Conservation (phyloP, 1,140 invertebrate species). For the Melitaea cinxia region DNA sequence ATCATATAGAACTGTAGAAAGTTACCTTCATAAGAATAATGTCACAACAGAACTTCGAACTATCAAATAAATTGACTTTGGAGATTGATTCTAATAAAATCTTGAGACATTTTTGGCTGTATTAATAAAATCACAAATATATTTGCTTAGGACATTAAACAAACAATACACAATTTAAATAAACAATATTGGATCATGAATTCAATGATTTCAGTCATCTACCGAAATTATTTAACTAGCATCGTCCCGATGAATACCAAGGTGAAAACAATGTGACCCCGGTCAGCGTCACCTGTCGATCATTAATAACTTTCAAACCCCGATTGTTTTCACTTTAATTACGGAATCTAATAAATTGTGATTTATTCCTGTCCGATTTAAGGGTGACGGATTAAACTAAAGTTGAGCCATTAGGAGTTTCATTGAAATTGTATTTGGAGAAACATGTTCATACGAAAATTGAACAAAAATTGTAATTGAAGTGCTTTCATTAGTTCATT, state of each 20-base stretch:
- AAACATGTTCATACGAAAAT: background rate
- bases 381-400: background rate
- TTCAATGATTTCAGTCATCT: background rate
- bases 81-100: too few species aligned
- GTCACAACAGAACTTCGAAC: too few species aligned
- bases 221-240: background rate
- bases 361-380: constrained; percentile 4
- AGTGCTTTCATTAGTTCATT: too few species aligned
- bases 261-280: constrained; percentile 30
- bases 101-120: background rate
- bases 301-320: constrained; percentile 44
- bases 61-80: too few species aligned
- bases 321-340: constrained; percentile 39
- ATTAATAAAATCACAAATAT: background rate
- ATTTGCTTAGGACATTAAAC: background rate
- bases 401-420: background rate
- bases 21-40: too few species aligned
- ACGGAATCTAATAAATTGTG: constrained; percentile 41
- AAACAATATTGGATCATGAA: background rate
- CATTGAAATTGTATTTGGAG: too few species aligned
- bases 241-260: constrained; percentile 2
- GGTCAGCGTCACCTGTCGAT: constrained; percentile 41
- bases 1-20: too few species aligned
- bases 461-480: background rate
- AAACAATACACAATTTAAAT: background rate